These are phyloP conservation scores for Branchellion lobata DNA, from an alignment of 2,888 invertebrate species.

Conservation along the genomic window DNA sequence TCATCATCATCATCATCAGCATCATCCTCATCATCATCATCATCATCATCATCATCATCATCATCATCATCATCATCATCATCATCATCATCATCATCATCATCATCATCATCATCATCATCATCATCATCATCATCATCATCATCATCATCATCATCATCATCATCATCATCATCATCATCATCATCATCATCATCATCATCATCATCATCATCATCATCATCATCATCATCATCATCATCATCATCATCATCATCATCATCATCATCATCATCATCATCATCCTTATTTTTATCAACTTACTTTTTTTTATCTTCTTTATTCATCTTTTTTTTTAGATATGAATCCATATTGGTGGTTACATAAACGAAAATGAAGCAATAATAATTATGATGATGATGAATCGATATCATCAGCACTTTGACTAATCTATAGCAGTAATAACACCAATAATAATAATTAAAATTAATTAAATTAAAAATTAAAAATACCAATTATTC, in stretches of 20 bases:
- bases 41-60: conserved; percentile 21
- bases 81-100: conserved; percentile 30
- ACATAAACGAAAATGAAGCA: no score
- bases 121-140: neutral
- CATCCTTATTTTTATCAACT: no score
- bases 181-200: neutral
- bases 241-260: conserved; percentile 31
- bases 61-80: neutral
- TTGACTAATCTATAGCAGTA: no score
- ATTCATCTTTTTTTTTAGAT: no score
- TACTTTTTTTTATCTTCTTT: no score
- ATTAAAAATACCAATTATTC: no score
- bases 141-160: neutral
- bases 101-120: conserved; percentile 24
- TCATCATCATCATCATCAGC: conserved; percentile 26
- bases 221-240: neutral
- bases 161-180: neutral
- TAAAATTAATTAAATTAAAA: no score
- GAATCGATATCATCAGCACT: no score
- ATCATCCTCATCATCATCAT: neutral
- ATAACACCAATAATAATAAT: no score
- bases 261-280: conserved; percentile 20
- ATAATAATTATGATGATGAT: no score
- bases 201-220: conserved; percentile 21
- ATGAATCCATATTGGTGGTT: no score